Conservation (phyloP, 1,140 invertebrate genomes). For the Hyphantria cunea region DNA sequence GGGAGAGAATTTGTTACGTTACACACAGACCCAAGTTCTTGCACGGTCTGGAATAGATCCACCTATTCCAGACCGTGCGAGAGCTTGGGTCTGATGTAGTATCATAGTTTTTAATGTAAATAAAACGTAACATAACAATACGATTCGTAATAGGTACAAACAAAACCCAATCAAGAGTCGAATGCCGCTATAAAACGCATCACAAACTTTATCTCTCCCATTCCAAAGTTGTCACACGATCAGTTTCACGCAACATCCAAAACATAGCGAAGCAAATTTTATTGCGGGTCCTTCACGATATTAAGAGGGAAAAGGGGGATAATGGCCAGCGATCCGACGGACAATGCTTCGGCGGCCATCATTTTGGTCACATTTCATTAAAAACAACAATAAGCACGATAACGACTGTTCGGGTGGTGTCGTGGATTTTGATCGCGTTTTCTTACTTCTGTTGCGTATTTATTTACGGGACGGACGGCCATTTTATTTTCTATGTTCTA, state of each 20-base stretch:
- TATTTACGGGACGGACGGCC: background rate
- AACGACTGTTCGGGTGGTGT: conserved; percentile 40
- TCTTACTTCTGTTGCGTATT: conserved; percentile 24
- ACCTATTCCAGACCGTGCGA: too few species aligned
- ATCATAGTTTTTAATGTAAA: background rate
- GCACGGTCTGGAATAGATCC: too few species aligned
- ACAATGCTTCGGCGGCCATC: conserved; percentile 52
- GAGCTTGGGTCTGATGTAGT: too few species aligned
- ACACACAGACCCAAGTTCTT: too few species aligned
- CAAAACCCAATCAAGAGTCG: conserved; percentile 9
- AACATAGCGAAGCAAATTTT: conserved; percentile 47
- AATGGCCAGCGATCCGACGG: conserved; percentile 49
- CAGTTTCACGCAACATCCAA: conserved; percentile 26
- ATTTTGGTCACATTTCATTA: conserved; percentile 60
- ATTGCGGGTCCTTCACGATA: conserved; percentile 50
- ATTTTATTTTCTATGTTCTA: too few species aligned
- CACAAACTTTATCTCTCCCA: conserved; percentile 20
- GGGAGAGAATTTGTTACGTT: too few species aligned
- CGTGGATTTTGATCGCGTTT: conserved; percentile 33
- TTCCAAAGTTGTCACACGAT: conserved; percentile 48
- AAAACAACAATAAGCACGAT: conserved; percentile 59
- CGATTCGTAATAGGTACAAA: conserved; percentile 2
- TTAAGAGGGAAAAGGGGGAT: conserved; percentile 49
- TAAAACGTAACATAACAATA: background rate
- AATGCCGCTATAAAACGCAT: conserved; percentile 20